Base-by-base conservation (phyloP, 1,140 invertebrate genomes). In the Orius insidiosus region DNA sequence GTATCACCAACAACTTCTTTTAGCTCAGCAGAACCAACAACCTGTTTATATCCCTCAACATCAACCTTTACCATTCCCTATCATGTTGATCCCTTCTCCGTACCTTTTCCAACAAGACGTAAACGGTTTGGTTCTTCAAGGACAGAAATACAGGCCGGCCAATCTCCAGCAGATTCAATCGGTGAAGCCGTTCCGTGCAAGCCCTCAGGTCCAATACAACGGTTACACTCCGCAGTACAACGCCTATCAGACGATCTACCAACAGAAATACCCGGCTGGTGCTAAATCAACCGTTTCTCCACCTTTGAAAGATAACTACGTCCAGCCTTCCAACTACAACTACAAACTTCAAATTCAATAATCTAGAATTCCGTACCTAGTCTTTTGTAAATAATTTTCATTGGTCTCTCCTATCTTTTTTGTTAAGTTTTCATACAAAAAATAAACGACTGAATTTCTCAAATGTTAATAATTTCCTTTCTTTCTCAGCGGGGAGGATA, bases 221-320 rank as follows among this genome's bases (percentile, higher is more conserved):
- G 35, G 35, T 11, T 30, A 43, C 18, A 18, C 19, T 5, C 24
- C 41, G 19, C 41, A 43, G 14, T 31, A 43, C 19, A 31, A 43
- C 16, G 41, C 41, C 24, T 43, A 43, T 16, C 41, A 43, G 24
- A 31, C 41, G 18, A n/a, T 43, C 3, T 43, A 43, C 24, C 41
- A 43, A 11, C 41, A 43, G n/a, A 43, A 43, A 15, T 43, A 31
- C 41, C 16, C 24, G 18, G 8, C 19, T 5, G 41, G 41, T 2
- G 41, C 14, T n/a, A 43, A 43, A 31, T 43, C 41, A 2, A 43
- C 41, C n/a, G 41, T 31, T n/a, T n/a, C 41, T n/a, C 41, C 41
- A n/a, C 41, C 41, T 30, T 15, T 43, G 19, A 43, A 43, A 11
- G 41, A 43, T n/a, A 43, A 43, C 41, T 43, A 43, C 41, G 41